These are phyloP conservation scores for Sebastes nivosus DNA, from an alignment of 2,797 vertebrate species.

Conservation along the genomic window DNA sequence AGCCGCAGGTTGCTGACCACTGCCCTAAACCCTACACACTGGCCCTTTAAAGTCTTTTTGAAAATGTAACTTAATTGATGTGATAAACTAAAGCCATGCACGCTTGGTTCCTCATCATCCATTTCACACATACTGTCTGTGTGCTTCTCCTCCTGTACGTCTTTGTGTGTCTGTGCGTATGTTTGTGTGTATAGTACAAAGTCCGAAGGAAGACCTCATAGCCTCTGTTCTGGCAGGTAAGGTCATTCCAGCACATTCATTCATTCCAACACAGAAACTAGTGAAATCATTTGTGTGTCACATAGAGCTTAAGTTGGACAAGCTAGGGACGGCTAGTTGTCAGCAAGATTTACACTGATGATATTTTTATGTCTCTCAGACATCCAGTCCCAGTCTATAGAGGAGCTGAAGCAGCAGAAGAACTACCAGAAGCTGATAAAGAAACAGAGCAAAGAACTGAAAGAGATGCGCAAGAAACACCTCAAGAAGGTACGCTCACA, in stretches of 20 bases:
- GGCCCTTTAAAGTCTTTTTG: not conserved
- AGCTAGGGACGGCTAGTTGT: not conserved
- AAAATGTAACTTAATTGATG: not conserved
- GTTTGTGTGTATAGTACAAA: slow-evolving; percentile 57
- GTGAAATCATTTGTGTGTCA: not conserved
- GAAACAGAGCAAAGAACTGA: slow-evolving; percentile 88
- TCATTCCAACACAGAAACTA: slow-evolving; percentile 6
- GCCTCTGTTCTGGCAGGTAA: slow-evolving; percentile 86
- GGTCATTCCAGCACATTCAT: slow-evolving; percentile 29
- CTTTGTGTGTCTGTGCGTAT: not conserved
- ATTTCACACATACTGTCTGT: slow-evolving; percentile 52
- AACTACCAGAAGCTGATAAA: slow-evolving; percentile 82
- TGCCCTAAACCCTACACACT: no score
- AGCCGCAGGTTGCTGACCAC: no score
- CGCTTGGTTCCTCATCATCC: slow-evolving; percentile 13
- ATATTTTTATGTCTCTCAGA: slow-evolving; percentile 66
- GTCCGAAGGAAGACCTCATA: slow-evolving; percentile 84
- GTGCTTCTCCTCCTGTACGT: slow-evolving; percentile 26
- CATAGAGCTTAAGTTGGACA: not conserved
- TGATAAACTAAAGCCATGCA: not conserved
- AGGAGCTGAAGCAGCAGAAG: slow-evolving; percentile 86
- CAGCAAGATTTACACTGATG: not conserved
- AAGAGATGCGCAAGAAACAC: slow-evolving; percentile 88
- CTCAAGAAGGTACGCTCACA: slow-evolving; percentile 82
- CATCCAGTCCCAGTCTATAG: slow-evolving; percentile 73